Evolutionary conservation across 2,797 vertebrate species (phyloP).

Genomic region (Argya squamiceps): DNA sequence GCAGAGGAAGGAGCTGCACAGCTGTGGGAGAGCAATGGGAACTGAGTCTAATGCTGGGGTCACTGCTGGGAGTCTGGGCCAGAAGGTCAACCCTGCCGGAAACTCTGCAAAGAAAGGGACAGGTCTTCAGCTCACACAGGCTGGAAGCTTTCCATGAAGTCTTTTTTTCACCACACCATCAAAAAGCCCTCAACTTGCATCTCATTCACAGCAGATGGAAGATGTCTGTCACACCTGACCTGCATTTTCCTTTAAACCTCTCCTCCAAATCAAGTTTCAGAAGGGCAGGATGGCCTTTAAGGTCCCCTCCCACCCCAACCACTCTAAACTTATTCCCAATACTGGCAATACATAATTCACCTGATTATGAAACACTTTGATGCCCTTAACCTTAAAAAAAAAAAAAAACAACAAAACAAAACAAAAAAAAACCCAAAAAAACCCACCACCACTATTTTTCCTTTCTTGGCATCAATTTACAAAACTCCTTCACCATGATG

Average conservation of each 20-base stretch:
- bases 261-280: background rate
- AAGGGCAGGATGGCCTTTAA: background rate
- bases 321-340: background rate
- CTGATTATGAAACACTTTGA: background rate
- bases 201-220: background rate
- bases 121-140: background rate
- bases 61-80: background rate
- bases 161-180: background rate
- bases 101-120: background rate
- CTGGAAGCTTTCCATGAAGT: background rate
- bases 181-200: background rate
- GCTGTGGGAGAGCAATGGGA: background rate
- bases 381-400: background rate
- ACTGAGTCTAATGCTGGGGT: background rate
- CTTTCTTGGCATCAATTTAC: background rate
- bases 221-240: accelerated
- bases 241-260: background rate
- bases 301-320: background rate
- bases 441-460: too few species aligned
- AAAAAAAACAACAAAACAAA: too few species aligned
- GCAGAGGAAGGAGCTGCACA: background rate
- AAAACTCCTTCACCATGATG: background rate
- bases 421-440: too few species aligned
- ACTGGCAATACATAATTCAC: background rate
- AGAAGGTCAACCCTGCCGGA: background rate